Percentiles rank a stretch among this genome's conserved stretches.
Conservation (phyloP, 2,888 invertebrate genomes). For the Caenorhabditis sinica region DNA sequence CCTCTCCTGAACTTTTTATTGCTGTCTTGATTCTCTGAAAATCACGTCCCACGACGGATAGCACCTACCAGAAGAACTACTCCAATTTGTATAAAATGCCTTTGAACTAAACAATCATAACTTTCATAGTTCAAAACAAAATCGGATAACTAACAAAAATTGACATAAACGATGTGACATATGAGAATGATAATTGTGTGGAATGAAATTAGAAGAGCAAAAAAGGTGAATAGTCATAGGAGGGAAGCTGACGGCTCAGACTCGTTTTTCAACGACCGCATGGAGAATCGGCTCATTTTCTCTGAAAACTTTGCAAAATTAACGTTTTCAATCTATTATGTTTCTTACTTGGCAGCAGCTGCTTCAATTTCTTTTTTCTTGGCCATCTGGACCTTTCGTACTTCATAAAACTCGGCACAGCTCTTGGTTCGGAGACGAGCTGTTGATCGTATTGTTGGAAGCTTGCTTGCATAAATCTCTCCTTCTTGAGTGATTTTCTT, state of each 20-base stretch:
- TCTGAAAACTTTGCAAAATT: constrained; percentile 1
- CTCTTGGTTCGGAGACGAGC: constrained; percentile 79
- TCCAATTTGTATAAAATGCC: too few species aligned
- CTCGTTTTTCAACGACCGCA: constrained; percentile 13
- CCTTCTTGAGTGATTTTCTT: constrained; percentile 75
- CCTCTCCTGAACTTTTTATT: too few species aligned
- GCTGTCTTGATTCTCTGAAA: too few species aligned
- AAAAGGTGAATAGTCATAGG: constrained; percentile 7
- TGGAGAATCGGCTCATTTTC: constrained; percentile 32
- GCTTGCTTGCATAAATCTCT: constrained; percentile 69
- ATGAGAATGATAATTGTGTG: constrained; percentile 42
- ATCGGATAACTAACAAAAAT: constrained; percentile 20
- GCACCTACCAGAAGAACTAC: too few species aligned
- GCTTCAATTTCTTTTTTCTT: constrained; percentile 58
- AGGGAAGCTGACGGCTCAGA: background rate
- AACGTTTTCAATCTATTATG: background rate
- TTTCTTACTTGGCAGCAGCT: constrained; percentile 27
- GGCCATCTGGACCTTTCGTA: constrained; percentile 50
- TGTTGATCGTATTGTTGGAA: constrained; percentile 75
- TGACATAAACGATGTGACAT: constrained; percentile 29
- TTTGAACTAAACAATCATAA: background rate
- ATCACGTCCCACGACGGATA: too few species aligned
- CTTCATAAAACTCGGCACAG: constrained; percentile 75
- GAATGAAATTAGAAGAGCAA: constrained; percentile 13
- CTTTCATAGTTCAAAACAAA: constrained; percentile 21